Percentiles rank a stretch among this genome's conserved stretches.
Conservation (phyloP, 2,888 invertebrate species). For the Emmelina monodactyla region DNA sequence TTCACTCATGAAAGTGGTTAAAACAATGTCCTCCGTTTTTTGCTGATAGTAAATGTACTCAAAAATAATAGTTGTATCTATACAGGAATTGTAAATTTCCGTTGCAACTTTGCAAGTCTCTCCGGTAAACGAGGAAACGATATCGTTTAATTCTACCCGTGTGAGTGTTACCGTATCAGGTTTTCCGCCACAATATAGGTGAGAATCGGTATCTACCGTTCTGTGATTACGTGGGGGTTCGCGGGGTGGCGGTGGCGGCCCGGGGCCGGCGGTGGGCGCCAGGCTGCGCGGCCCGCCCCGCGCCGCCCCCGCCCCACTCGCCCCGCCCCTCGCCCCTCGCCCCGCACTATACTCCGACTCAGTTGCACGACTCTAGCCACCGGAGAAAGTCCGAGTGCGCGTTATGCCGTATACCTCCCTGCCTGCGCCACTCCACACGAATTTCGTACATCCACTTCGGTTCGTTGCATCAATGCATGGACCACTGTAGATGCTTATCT, state of each 20-base stretch:
- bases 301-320: constrained; percentile 17
- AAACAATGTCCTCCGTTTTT: no score
- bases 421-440: constrained; percentile 53
- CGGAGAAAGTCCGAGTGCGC: constrained; percentile 45
- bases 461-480: constrained; percentile 63
- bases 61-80: no score
- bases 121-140: neutral
- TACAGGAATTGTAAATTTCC: no score
- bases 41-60: no score
- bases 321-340: constrained; percentile 16
- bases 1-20: no score
- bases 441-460: constrained; percentile 48
- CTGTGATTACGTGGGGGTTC: constrained; percentile 50
- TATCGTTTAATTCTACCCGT: neutral
- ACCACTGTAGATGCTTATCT: constrained; percentile 59
- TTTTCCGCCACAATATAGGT: constrained; percentile 30
- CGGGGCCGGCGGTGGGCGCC: constrained; percentile 36
- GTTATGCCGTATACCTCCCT: constrained; percentile 47
- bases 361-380: constrained; percentile 48
- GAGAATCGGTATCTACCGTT: constrained; percentile 31
- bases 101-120: neutral
- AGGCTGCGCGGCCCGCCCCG: constrained; percentile 23
- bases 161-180: constrained; percentile 8
- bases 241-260: constrained; percentile 29
- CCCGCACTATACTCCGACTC: no score